Conservation (phyloP, 2,113 vertebrate species). For the Merops nubicus region DNA sequence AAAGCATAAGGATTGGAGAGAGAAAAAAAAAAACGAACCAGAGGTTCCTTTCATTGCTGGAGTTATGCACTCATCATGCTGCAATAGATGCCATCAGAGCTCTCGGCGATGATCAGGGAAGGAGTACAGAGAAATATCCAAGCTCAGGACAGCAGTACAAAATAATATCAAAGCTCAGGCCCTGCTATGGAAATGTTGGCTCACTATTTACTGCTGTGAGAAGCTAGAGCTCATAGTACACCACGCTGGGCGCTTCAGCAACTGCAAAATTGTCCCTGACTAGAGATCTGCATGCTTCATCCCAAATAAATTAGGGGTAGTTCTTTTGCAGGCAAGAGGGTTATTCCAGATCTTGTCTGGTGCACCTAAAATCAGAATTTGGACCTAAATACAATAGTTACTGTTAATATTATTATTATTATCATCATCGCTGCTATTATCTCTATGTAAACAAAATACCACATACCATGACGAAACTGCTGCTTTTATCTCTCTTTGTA, state of each 20-base stretch:
- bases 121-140: background rate
- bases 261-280: background rate
- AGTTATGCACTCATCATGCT: background rate
- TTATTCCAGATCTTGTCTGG: background rate
- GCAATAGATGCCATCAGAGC: background rate
- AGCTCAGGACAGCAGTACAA: background rate
- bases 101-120: background rate
- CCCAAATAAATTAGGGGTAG: background rate
- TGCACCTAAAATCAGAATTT: background rate
- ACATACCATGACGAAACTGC: constrained; percentile 16
- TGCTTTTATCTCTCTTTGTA: constrained; percentile 52
- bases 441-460: constrained; percentile 44
- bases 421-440: background rate
- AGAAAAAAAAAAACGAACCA: background rate
- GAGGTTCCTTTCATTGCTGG: background rate
- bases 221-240: background rate
- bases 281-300: background rate
- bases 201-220: background rate
- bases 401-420: background rate
- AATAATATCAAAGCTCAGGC: background rate
- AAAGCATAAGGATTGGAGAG: background rate
- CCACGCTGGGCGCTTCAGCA: background rate
- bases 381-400: background rate
- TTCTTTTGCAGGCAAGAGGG: background rate
- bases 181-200: background rate